Percentiles rank a stretch among this genome's conserved stretches.
phyloP scores from a whole-genome alignment of 1,140 invertebrate genomes.

The Ganaspis sp. region DNA sequence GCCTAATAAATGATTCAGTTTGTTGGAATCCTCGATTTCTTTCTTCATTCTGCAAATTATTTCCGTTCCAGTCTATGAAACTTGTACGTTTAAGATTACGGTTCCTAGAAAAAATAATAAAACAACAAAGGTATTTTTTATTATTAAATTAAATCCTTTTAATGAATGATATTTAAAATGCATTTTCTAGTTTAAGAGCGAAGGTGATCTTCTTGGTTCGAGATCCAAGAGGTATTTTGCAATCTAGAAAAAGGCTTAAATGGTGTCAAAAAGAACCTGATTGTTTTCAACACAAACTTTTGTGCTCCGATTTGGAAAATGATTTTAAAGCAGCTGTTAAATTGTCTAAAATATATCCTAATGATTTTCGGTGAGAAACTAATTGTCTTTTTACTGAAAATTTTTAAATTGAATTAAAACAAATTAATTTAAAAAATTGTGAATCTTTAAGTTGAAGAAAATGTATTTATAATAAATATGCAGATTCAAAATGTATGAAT shows the following conservation, averaged over 20 bases:
- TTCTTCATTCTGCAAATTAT: conserved; percentile 86
- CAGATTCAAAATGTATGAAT: too few species aligned
- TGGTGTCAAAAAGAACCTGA: conserved; percentile 91
- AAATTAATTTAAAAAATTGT: too few species aligned
- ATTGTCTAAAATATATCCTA: conserved; percentile 82
- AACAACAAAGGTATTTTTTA: conserved; percentile 85
- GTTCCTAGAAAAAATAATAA: conserved; percentile 83
- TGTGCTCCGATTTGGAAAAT: conserved; percentile 89
- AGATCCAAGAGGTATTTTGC: conserved; percentile 90
- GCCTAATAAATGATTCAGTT: conserved; percentile 82
- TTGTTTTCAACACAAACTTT: conserved; percentile 84
- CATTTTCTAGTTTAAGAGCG: conserved; percentile 83
- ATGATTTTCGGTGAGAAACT: conserved; percentile 84
- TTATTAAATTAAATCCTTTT: too few species aligned
- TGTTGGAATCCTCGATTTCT: conserved; percentile 88
- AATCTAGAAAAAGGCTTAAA: conserved; percentile 88
- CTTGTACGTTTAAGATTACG: conserved; percentile 85
- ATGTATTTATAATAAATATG: too few species aligned
- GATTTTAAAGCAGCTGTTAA: conserved; percentile 86
- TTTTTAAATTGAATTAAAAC: too few species aligned
- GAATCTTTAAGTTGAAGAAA: too few species aligned
- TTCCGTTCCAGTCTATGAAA: conserved; percentile 93
- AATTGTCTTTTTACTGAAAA: too few species aligned
- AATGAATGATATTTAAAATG: too few species aligned
- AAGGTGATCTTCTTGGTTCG: conserved; percentile 87